Evolutionary conservation across 1,140 invertebrate species (phyloP).

Genomic region (Aphis craccivora): DNA sequence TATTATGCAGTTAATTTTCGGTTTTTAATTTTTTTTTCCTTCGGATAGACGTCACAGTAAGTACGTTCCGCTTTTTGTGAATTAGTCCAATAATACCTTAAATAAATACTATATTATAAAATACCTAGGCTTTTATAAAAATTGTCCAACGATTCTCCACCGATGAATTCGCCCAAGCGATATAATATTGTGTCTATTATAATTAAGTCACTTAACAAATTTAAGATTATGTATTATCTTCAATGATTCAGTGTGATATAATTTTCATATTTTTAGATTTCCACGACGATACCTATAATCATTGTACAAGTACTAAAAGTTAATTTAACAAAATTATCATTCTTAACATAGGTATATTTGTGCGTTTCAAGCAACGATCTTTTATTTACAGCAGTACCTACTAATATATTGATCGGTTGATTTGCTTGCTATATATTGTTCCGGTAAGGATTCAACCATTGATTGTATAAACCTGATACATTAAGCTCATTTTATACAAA

Average conservation of each 20-base stretch:
- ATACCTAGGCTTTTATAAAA: neutral
- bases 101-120: neutral
- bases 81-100: too few relatives aligned
- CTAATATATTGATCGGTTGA: too few relatives aligned
- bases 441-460: too few relatives aligned
- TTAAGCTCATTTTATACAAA: neutral
- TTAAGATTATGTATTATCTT: neutral
- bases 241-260: neutral
- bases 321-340: neutral
- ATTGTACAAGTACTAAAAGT: neutral
- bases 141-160: neutral
- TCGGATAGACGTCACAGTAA: too few relatives aligned
- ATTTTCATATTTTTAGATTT: neutral
- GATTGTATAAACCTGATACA: too few relatives aligned
- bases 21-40: too few relatives aligned
- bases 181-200: neutral
- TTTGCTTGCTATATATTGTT: too few relatives aligned
- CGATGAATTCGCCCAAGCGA: neutral
- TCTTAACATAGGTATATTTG: neutral
- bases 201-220: neutral
- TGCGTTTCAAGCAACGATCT: neutral
- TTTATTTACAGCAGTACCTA: neutral
- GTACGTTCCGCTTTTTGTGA: too few relatives aligned
- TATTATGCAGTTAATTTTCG: too few relatives aligned
- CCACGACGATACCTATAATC: too few relatives aligned